phyloP scores from a whole-genome alignment of 1,140 invertebrate genomes.

The Aphaenogaster rudis region DNA sequence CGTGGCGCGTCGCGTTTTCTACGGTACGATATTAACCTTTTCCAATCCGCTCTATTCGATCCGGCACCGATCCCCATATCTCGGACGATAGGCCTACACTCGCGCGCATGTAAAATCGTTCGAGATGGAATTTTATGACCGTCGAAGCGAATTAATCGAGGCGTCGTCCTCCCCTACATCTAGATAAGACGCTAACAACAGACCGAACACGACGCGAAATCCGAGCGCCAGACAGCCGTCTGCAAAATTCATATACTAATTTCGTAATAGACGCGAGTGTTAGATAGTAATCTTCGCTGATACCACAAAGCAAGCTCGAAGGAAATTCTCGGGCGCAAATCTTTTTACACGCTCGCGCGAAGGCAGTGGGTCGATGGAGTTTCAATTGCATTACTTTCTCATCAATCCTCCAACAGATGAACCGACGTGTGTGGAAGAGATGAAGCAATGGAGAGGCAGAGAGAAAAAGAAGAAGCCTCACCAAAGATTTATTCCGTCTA shows the following conservation, averaged over 20 bases:
- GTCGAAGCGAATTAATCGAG: background rate
- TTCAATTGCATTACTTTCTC: constrained; percentile 69
- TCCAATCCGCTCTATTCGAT: constrained; percentile 57
- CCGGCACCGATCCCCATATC: constrained; percentile 37
- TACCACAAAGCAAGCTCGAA: background rate
- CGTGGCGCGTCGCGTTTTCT: constrained; percentile 60
- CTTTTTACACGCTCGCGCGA: constrained; percentile 43
- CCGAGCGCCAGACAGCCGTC: no score
- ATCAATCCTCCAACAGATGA: constrained; percentile 65
- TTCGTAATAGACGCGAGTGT: background rate
- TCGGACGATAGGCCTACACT: background rate
- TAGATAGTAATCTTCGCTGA: constrained; percentile 15
- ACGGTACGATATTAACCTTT: constrained; percentile 49
- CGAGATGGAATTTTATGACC: background rate
- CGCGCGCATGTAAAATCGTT: background rate
- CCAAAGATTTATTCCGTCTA: background rate
- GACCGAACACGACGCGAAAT: background rate
- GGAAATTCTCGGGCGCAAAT: constrained; percentile 50
- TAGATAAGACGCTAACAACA: background rate
- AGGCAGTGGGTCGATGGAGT: constrained; percentile 63
- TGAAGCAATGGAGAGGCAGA: constrained; percentile 3
- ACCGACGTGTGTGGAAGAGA: background rate
- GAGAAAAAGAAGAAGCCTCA: background rate
- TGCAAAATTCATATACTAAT: background rate
- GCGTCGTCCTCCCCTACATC: background rate